Evolutionary conservation across 2,113 vertebrate genomes (phyloP), one percentile per base, ranked within the genome.

Genomic region (Cynocephalus volans): DNA sequence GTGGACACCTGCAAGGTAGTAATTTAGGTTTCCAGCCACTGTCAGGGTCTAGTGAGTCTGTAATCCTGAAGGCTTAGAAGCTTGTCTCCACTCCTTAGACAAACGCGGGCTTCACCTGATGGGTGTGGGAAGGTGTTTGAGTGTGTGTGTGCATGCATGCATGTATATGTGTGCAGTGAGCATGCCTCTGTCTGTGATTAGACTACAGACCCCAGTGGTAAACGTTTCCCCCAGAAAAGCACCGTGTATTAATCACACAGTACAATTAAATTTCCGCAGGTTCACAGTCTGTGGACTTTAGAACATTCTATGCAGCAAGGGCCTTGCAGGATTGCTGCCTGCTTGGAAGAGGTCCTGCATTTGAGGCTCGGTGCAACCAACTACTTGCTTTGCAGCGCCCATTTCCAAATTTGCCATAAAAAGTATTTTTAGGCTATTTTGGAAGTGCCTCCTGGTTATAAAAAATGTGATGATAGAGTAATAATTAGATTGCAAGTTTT

Each of bases 1-100:
- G 48, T 91, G 91, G 80, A 96, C 95, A 96, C 93, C 95, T 98
- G 70, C 60, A 95, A 98, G 70, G 95, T 75, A 62, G 69, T 64
- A 67, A 97, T 97, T 97, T 98, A 36, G 28, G 89, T 90, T 96
- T 97, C 83, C 58, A 95, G 92, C 75, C 50, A 56, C 28, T 10
- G 84, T 86, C 94, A 94, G 96, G 97, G 95, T 88, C 97, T 60
- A 58, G 90, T 24, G 60, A 45, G 56, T 94, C 75, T 60, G 58
- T 48, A 81, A 0, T 58, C 17, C 2, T 14, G 62, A 82, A 75
- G 58, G 77, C 86, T 93, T n/a, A 0, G 79, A 89, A 82, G 54
- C 67, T 48, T 11, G 19, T 88, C 81, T 15, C 89, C 77, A 9
- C 0, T 80, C 96, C 19, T 83, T 45, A 88, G 41, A 6, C 88